Percentiles rank a stretch among this genome's conserved stretches.
These are phyloP conservation scores for Synergus japonicus DNA, from an alignment of 2,888 invertebrate species.

Conservation along the genomic window DNA sequence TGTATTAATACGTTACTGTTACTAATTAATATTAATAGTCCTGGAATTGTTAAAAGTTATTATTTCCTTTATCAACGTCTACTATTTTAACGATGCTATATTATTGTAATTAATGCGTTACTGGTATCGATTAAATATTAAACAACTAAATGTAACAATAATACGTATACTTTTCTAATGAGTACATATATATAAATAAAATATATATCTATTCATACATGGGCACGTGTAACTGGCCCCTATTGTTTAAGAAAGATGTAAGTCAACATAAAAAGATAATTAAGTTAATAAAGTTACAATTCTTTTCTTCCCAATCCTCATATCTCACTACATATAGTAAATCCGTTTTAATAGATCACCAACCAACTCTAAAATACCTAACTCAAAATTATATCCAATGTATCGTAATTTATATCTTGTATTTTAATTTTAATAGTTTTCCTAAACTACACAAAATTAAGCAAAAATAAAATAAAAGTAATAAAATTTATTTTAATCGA, in stretches of 20 bases:
- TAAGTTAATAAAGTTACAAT: conserved; percentile 19
- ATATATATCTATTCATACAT: conserved; percentile 54
- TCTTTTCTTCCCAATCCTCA: background rate
- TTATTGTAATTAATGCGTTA: background rate
- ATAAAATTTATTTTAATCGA: too few species aligned
- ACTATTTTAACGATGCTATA: background rate
- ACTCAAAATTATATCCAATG: too few species aligned
- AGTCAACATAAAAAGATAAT: conserved; percentile 20
- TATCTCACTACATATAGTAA: background rate
- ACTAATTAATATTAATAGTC: background rate
- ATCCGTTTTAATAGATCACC: too few species aligned
- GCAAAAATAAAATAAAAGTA: too few species aligned
- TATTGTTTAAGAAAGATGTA: conserved; percentile 62
- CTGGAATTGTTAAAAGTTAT: background rate
- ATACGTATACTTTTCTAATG: conserved; percentile 69
- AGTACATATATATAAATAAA: conserved; percentile 64
- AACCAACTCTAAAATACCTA: too few species aligned
- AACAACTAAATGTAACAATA: conserved; percentile 44
- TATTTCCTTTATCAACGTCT: background rate
- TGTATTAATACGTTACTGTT: background rate
- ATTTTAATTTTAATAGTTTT: too few species aligned
- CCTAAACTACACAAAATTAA: too few species aligned
- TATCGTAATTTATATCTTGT: too few species aligned
- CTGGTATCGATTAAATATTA: background rate
- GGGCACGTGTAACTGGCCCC: conserved; percentile 57